Base-by-base conservation (phyloP, 2,797 vertebrate genomes). In the Pithecia hirsuta region DNA sequence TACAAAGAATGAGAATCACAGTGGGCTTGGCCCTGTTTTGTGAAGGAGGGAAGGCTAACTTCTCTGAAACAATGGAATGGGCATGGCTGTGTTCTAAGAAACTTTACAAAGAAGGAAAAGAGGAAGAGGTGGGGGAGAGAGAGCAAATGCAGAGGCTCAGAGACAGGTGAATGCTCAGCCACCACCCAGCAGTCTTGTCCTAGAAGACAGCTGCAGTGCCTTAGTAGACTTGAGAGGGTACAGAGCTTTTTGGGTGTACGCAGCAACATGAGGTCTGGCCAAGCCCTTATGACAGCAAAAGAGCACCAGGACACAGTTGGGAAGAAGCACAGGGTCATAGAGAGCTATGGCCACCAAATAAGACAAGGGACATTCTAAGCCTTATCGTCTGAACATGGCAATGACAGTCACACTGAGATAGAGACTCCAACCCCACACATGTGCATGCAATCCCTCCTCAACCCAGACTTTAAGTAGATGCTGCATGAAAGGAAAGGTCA, bases 401-500 rank as follows among this genome's bases (percentile, higher is more conserved):
- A n/a, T 67, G 64, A n/a, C 7, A n/a, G 13, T 59, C 57, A 59
- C 26, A 28, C 11, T 13, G 57, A 59, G 57, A 59, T 12, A 5
- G n/a, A 70, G 64, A 72, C 22, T 5, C 46, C 8, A 36, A 20
- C 1, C 15, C 44, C 13, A 30, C 28, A 39, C 26, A 28, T 72
- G 67, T 28, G 26, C 0, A 0, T 0, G 8, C 4, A 5, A 4
- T 20, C 10, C 39, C 6, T 44, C 14, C 9, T 50, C 30, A n/a
- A 46, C 57, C 44, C 64, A 46, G 30, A 76, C 30, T 0, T 13
- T 46, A 79, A 26, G 44, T 26, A 36, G 10, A 20, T 2, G 3
- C 28, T 48, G 76, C 26, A 4, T 19, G 17, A 57, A 86, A 85
- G 6, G 19, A 93, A 67, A 84, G 30, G 41, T 7, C 52, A 46